Percentiles rank a stretch among this genome's conserved stretches.
Evolutionary conservation across 2,113 vertebrate species (phyloP).

Genomic region (Lampris megalopsis): DNA sequence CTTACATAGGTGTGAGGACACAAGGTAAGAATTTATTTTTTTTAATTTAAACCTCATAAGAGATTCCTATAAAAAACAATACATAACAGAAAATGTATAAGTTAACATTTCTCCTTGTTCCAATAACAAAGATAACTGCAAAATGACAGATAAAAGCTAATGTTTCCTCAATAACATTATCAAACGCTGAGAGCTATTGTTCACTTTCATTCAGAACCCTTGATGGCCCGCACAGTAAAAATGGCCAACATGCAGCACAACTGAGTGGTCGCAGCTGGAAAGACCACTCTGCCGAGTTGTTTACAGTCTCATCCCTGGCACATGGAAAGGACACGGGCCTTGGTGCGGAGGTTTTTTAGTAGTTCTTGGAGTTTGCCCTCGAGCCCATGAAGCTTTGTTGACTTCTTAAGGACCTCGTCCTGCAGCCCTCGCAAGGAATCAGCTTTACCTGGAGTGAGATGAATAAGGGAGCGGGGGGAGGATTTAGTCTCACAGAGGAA

Average conservation of each 20-base stretch:
- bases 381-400: slow-evolving; percentile 74
- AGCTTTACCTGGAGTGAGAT: slow-evolving; percentile 80
- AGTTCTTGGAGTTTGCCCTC: slow-evolving; percentile 80
- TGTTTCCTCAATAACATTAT: not conserved
- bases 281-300: not conserved
- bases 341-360: slow-evolving; percentile 75
- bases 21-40: not conserved
- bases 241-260: not conserved
- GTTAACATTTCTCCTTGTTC: slow-evolving; percentile 11
- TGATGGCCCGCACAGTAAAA: not conserved
- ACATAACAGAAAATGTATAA: slow-evolving; percentile 50
- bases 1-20: not conserved
- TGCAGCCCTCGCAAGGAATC: slow-evolving; percentile 80
- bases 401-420: slow-evolving; percentile 78
- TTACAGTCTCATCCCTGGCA: slow-evolving; percentile 57
- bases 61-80: not conserved
- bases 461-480: not conserved
- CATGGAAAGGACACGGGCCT: slow-evolving; percentile 56
- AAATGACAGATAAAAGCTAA: not conserved
- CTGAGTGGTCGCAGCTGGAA: not conserved
- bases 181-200: too few relatives aligned
- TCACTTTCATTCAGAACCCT: too few relatives aligned
- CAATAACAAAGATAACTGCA: slow-evolving; percentile 5
- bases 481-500: not conserved
- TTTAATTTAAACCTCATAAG: slow-evolving; percentile 52